A percentile compares a stretch with the other conserved stretches of the same genome.
phyloP scores from a whole-genome alignment of 2,797 vertebrate species.

The Galaxias olidus region DNA sequence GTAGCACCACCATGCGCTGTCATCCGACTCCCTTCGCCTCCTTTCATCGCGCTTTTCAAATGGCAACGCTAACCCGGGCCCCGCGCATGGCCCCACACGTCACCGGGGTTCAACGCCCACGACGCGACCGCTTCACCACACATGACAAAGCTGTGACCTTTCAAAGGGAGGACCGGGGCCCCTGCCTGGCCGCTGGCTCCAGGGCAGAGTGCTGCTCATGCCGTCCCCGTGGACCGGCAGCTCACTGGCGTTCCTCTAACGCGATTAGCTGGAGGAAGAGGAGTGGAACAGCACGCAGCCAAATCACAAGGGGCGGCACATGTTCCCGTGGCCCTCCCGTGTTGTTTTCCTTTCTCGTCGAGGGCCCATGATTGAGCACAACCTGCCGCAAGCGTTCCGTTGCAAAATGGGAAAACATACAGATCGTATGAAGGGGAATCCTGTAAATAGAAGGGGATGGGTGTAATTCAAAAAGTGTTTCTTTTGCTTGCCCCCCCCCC shows the following conservation, averaged over 20 bases:
- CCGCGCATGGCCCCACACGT: neutral
- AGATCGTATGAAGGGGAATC: neutral
- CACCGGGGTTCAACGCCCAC: neutral
- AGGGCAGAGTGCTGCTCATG: neutral
- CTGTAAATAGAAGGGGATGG: neutral
- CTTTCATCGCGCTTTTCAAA: neutral
- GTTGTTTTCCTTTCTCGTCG: too few relatives aligned
- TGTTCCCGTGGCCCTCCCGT: too few relatives aligned
- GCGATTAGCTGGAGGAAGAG: neutral
- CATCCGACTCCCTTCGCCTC: neutral
- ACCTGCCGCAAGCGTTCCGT: too few relatives aligned
- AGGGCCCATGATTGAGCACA: too few relatives aligned
- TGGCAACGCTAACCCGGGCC: neutral
- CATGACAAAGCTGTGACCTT: too few relatives aligned
- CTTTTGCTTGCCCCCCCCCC: too few relatives aligned
- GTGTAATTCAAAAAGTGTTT: neutral
- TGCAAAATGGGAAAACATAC: neutral
- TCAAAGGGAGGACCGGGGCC: too few relatives aligned
- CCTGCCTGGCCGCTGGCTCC: too few relatives aligned
- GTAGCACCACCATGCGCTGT: neutral
- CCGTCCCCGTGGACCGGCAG: neutral
- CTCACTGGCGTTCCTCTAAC: neutral
- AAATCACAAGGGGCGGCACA: neutral
- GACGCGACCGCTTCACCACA: too few relatives aligned
- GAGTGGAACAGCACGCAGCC: neutral